A percentile compares a stretch with the other conserved stretches of the same genome.
Conservation (phyloP, 2,797 vertebrate species). For the Crax fasciolata region DNA sequence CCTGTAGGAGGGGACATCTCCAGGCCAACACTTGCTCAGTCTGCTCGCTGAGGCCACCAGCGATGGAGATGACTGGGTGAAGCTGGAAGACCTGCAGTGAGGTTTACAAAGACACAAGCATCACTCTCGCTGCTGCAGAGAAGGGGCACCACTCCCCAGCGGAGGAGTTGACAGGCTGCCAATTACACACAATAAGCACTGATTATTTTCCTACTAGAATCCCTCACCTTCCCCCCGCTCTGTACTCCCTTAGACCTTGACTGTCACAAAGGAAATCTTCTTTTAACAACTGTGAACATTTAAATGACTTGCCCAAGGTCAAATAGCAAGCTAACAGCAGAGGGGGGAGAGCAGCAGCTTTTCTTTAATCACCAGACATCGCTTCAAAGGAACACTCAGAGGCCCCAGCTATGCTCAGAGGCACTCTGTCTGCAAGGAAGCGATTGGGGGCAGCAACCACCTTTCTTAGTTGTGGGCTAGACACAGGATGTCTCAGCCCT, state of each 20-base stretch:
- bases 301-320: background rate
- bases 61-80: accelerated
- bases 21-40: background rate
- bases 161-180: slow-evolving; percentile 19
- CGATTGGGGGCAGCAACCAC: slow-evolving; percentile 33
- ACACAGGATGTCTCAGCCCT: slow-evolving; percentile 5
- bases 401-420: background rate
- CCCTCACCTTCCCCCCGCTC: background rate
- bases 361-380: background rate
- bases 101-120: background rate
- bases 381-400: background rate
- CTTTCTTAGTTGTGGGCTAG: slow-evolving; percentile 8
- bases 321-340: background rate
- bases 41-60: background rate
- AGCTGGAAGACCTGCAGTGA: background rate
- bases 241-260: background rate
- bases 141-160: background rate
- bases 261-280: background rate
- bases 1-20: background rate
- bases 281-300: background rate
- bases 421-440: background rate
- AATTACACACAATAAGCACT: background rate
- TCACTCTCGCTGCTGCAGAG: accelerated
- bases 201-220: background rate
- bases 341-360: background rate